Conservation (phyloP, 2,888 invertebrate genomes). For the Apotomis capreana region DNA sequence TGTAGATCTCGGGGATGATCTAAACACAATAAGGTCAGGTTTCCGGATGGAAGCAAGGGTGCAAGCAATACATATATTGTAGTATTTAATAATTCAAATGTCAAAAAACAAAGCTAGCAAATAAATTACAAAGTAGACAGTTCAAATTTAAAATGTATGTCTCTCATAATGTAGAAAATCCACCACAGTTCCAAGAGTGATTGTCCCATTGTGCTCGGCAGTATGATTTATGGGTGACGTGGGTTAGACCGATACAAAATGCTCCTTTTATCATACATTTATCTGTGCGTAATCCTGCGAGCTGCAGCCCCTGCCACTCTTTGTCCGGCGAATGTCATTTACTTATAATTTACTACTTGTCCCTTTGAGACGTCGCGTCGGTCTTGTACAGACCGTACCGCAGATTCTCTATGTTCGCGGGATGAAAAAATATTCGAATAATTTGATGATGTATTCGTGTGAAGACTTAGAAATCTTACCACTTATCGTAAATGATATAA, state of each 20-base stretch:
- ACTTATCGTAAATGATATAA: background rate
- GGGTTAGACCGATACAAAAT: constrained; percentile 46
- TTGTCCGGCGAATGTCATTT: constrained; percentile 58
- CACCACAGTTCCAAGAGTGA: constrained; percentile 38
- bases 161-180: constrained; percentile 20
- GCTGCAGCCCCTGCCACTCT: constrained; percentile 45
- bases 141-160: constrained; percentile 22
- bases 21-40: no score
- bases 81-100: background rate
- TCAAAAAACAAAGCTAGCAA: background rate
- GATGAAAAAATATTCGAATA: constrained; percentile 15
- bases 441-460: background rate
- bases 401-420: constrained; percentile 8
- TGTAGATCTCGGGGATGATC: no score
- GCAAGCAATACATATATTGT: no score
- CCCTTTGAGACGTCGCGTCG: constrained; percentile 51
- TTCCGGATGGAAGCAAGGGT: no score
- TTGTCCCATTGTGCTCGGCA: constrained; percentile 41
- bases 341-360: constrained; percentile 61
- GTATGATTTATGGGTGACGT: constrained; percentile 49
- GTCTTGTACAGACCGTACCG: constrained; percentile 20
- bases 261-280: constrained; percentile 52
- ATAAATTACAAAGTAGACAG: background rate
- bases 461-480: background rate
- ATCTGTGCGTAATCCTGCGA: constrained; percentile 55